Percentiles rank a stretch among this genome's conserved stretches.
phyloP scores from a whole-genome alignment of 2,888 invertebrate genomes.

The Germaria angustata region DNA sequence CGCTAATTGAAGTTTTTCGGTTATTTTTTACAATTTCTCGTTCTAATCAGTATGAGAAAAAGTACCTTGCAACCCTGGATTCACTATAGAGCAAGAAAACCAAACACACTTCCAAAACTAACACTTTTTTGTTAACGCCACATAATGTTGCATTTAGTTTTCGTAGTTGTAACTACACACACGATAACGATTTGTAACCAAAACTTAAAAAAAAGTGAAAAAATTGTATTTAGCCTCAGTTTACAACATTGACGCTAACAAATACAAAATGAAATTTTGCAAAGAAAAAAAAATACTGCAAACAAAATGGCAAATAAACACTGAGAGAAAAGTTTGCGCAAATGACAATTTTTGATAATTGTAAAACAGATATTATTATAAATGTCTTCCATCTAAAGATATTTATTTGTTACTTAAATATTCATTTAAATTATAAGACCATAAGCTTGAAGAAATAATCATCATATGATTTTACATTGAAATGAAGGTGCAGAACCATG shows the following conservation, averaged over 20 bases:
- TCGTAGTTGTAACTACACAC: slow-evolving; percentile 45
- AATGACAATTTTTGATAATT: too few species aligned
- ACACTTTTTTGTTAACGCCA: slow-evolving; percentile 33
- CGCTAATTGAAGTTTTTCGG: too few species aligned
- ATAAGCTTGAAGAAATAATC: too few species aligned
- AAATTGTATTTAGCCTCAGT: slow-evolving; percentile 40
- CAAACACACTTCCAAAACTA: slow-evolving; percentile 14
- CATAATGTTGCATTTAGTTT: slow-evolving; percentile 63
- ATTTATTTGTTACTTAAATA: too few species aligned
- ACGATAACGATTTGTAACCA: slow-evolving; percentile 52
- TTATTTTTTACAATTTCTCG: too few species aligned
- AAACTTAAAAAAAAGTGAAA: slow-evolving; percentile 6
- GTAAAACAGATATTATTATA: too few species aligned
- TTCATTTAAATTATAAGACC: too few species aligned
- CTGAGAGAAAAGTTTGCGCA: not conserved
- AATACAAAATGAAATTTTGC: slow-evolving; percentile 29
- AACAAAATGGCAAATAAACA: slow-evolving; percentile 33
- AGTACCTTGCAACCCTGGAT: too few species aligned
- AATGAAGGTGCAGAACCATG: too few species aligned
- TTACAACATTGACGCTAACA: slow-evolving; percentile 61
- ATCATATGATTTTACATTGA: too few species aligned
- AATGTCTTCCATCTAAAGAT: too few species aligned
- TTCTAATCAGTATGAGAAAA: too few species aligned
- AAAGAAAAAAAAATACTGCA: not conserved
- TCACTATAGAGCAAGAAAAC: not conserved